A percentile compares a stretch with the other conserved stretches of the same genome.
Conservation (phyloP, 2,888 invertebrate species). For the Junonia oenone region DNA sequence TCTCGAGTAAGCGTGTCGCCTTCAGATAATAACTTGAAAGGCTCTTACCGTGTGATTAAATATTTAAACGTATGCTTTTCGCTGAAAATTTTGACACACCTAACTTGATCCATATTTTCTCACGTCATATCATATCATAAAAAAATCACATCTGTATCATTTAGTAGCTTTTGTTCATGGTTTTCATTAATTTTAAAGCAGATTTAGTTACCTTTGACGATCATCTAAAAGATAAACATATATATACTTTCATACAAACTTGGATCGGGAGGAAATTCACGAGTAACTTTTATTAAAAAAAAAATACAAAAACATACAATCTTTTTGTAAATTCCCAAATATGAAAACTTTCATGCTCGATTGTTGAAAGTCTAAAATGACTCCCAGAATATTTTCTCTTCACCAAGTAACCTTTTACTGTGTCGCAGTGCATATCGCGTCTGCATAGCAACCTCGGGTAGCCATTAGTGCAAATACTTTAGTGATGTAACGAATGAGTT, state of each 20-base stretch:
- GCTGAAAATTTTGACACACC: neutral
- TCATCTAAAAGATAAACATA: too few species aligned
- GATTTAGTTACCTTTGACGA: too few species aligned
- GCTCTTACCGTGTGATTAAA: slow-evolving; percentile 7
- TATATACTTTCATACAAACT: too few species aligned
- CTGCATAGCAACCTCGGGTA: neutral
- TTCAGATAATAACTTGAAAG: slow-evolving; percentile 10
- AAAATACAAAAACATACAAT: too few species aligned
- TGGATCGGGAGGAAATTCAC: too few species aligned
- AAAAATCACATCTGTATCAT: too few species aligned
- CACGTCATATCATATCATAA: neutral
- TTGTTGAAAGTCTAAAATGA: neutral
- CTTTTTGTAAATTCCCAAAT: neutral
- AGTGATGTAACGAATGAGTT: too few species aligned
- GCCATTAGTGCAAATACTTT: neutral
- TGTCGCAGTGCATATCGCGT: neutral
- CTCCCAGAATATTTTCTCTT: neutral
- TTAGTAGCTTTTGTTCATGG: too few species aligned
- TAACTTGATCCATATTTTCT: neutral
- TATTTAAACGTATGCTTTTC: slow-evolving; percentile 2
- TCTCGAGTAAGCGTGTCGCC: neutral
- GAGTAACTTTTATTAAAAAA: too few species aligned
- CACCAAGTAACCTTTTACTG: neutral
- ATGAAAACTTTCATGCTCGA: neutral
- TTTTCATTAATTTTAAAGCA: too few species aligned